A percentile compares a stretch with the other conserved stretches of the same genome.
Conservation (phyloP, 2,797 vertebrate species). For the Syndactyla subalaris region DNA sequence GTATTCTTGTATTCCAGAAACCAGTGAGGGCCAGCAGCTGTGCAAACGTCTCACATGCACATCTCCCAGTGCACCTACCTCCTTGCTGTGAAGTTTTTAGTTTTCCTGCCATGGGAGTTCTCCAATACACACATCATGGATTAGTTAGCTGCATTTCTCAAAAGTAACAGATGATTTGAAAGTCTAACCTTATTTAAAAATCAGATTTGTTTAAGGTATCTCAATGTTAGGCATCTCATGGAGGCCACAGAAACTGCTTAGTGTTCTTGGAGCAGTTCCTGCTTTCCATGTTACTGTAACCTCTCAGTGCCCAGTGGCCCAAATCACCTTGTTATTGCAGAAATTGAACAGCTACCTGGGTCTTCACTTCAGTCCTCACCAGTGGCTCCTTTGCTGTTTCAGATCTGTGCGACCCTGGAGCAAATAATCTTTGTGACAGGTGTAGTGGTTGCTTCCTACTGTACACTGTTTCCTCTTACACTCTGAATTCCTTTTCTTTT, state of each 20-base stretch:
- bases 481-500: background rate
- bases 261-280: background rate
- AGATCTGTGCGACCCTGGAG: background rate
- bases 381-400: background rate
- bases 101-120: background rate
- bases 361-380: background rate
- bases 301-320: background rate
- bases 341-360: background rate
- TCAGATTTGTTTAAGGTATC: background rate
- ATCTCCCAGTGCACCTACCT: background rate
- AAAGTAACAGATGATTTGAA: background rate
- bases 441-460: background rate
- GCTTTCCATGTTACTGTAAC: background rate
- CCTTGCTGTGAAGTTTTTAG: background rate
- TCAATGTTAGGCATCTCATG: background rate
- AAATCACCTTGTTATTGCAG: background rate
- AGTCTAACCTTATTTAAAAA: background rate
- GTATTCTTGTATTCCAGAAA: slow-evolving; percentile 20
- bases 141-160: background rate
- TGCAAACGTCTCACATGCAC: slow-evolving; percentile 2
- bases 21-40: slow-evolving; percentile 42
- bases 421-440: background rate
- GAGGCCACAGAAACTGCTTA: background rate
- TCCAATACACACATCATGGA: background rate
- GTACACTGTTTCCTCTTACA: background rate